Conservation (phyloP, 2,888 invertebrate genomes). For the Temnothorax unifasciatus region DNA sequence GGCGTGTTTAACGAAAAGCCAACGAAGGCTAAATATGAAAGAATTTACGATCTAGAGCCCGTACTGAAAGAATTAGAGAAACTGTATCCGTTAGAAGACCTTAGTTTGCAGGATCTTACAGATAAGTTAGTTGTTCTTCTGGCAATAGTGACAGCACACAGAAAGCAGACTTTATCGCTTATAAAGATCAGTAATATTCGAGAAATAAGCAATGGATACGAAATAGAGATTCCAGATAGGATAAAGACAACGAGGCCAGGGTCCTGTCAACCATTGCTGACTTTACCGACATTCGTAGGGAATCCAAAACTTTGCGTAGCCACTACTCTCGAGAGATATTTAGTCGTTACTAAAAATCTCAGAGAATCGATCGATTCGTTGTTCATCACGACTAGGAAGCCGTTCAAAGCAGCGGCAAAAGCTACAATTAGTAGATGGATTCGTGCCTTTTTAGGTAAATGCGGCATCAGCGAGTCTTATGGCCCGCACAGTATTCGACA, state of each 20-base stretch:
- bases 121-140: constrained; percentile 57
- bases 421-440: constrained; percentile 65
- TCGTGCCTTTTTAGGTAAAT: constrained; percentile 42
- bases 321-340: constrained; percentile 49
- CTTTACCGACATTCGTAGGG: constrained; percentile 47
- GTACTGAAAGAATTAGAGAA: constrained; percentile 48
- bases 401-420: constrained; percentile 47
- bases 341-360: constrained; percentile 48
- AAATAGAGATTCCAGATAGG: constrained; percentile 57
- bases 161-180: constrained; percentile 58
- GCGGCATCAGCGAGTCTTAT: constrained; percentile 45
- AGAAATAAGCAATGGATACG: constrained; percentile 22
- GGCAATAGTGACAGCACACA: constrained; percentile 64
- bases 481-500: neutral
- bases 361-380: constrained; percentile 39
- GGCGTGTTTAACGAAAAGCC: constrained; percentile 57
- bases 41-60: constrained; percentile 59
- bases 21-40: constrained; percentile 59
- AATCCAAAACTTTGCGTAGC: constrained; percentile 64
- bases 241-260: constrained; percentile 54
- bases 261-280: constrained; percentile 46
- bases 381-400: constrained; percentile 57
- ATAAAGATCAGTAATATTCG: constrained; percentile 63
- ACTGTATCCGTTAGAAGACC: constrained; percentile 44
- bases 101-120: constrained; percentile 48